Percentiles rank a stretch among this genome's conserved stretches.
Conservation (phyloP, 2,797 vertebrate species). For the Leptatherina wallacei region DNA sequence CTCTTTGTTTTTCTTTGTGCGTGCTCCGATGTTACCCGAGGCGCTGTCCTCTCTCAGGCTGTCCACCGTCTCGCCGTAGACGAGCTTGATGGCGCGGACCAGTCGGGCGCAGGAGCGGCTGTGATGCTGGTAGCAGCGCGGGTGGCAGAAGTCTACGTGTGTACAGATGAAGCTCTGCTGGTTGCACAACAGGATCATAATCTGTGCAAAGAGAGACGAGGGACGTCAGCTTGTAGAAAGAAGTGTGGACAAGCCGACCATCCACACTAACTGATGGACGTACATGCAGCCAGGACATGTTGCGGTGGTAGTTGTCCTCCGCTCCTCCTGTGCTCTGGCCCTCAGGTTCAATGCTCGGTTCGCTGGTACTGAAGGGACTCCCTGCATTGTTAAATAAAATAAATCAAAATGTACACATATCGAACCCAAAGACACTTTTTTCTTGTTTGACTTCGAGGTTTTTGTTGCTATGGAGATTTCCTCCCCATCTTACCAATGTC, state of each 20-base stretch:
- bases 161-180: conserved; percentile 99
- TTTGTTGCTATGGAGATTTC: not conserved
- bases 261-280: conserved; percentile 57
- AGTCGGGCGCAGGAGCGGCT: conserved; percentile 96
- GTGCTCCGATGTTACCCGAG: conserved; percentile 77
- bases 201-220: conserved; percentile 78
- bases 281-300: conserved; percentile 99
- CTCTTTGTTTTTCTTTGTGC: conserved; percentile 95
- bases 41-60: conserved; percentile 87
- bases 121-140: conserved; percentile 97
- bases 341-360: conserved; percentile 98
- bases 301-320: conserved; percentile 96
- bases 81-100: conserved; percentile 95
- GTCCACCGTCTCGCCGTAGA: conserved; percentile 95
- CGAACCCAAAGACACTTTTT: not conserved
- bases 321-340: conserved; percentile 88
- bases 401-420: not conserved
- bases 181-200: conserved; percentile 98
- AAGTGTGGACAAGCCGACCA: not conserved
- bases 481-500: conserved; percentile 87
- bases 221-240: not conserved
- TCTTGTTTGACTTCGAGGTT: not conserved
- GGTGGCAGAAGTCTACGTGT: conserved; percentile 96
- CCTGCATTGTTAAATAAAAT: conserved; percentile 80
- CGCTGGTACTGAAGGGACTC: conserved; percentile 96